These are phyloP conservation scores for Chondrosia reniformis DNA, from an alignment of 37 sponge, comb jelly and placozoan species.

Conservation along the genomic window DNA sequence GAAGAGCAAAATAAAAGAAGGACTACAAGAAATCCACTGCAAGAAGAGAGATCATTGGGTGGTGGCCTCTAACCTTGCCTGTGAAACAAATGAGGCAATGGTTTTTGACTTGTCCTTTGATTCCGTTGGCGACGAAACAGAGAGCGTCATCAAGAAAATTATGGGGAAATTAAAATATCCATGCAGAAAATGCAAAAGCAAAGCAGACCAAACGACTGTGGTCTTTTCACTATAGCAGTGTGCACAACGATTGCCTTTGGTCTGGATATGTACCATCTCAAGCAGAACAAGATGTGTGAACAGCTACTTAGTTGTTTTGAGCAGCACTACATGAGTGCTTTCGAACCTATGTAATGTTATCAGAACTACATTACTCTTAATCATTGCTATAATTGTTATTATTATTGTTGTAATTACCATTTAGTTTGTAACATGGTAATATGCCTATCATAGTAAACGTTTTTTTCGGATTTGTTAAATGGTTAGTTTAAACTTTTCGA, in stretches of 20 bases:
- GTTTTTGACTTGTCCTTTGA: slow-evolving; percentile 10
- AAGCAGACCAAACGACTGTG: slow-evolving; percentile 16
- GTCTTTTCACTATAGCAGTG: slow-evolving; percentile 16
- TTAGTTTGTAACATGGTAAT: background rate
- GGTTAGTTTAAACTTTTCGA: too few species aligned
- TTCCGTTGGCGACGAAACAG: slow-evolving; percentile 6
- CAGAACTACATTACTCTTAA: background rate
- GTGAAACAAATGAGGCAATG: slow-evolving; percentile 13
- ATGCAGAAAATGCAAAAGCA: slow-evolving; percentile 21
- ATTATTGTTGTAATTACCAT: background rate
- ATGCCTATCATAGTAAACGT: too few species aligned
- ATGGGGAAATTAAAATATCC: slow-evolving; percentile 3
- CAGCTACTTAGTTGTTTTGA: slow-evolving; percentile 13
- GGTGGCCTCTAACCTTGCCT: slow-evolving; percentile 17
- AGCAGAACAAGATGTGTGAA: slow-evolving; percentile 3
- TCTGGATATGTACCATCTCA: slow-evolving; percentile 14
- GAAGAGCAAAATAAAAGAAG: background rate
- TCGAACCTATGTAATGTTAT: slow-evolving; percentile 7
- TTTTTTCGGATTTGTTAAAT: too few species aligned
- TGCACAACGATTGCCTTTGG: slow-evolving; percentile 13
- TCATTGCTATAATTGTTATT: background rate
- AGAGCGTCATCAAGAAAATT: slow-evolving; percentile 2
- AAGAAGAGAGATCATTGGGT: slow-evolving; percentile 8
- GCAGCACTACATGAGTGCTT: background rate
- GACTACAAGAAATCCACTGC: slow-evolving; percentile 7